Percentiles rank a stretch among this genome's conserved stretches.
Conservation (phyloP, 2,888 invertebrate genomes). For the Blomia tropicalis region DNA sequence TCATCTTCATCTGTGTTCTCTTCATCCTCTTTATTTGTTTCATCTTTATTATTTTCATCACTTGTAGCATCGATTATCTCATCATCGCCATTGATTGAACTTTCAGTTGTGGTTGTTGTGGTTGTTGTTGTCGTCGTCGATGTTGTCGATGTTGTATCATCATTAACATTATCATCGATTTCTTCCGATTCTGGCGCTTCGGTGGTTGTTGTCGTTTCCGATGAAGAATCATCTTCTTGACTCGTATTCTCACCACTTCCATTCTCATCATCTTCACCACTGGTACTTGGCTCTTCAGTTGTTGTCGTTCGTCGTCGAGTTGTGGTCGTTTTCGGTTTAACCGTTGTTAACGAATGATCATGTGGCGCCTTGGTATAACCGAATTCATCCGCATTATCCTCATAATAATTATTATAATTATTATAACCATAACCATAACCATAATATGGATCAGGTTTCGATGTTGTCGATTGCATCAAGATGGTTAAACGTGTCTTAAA, state of each 20-base stretch:
- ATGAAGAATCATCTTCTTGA: neutral
- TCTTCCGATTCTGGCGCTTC: conserved; percentile 6
- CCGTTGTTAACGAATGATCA: neutral
- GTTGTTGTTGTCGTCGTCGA: neutral
- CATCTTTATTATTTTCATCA: neutral
- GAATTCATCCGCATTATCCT: conserved; percentile 2
- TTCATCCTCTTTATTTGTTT: neutral
- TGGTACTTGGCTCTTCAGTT: neutral
- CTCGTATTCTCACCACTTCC: neutral
- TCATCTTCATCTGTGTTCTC: neutral
- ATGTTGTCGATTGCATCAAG: conserved; percentile 19
- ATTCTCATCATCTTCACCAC: neutral
- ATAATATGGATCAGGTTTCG: neutral
- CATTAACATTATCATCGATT: neutral
- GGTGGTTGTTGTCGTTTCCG: conserved; percentile 13
- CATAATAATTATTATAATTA: conserved; percentile 14
- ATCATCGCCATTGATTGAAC: neutral
- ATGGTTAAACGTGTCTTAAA: conserved; percentile 18
- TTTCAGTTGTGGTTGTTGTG: conserved; percentile 7
- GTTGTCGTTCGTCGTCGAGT: conserved; percentile 13
- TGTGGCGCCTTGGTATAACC: neutral
- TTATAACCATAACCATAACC: conserved; percentile 15
- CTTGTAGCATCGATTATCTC: neutral
- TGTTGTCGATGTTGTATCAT: neutral
- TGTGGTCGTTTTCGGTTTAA: conserved; percentile 12